phyloP scores from a whole-genome alignment of 1,140 invertebrate species.

The Neoseiulus cucumeris region DNA sequence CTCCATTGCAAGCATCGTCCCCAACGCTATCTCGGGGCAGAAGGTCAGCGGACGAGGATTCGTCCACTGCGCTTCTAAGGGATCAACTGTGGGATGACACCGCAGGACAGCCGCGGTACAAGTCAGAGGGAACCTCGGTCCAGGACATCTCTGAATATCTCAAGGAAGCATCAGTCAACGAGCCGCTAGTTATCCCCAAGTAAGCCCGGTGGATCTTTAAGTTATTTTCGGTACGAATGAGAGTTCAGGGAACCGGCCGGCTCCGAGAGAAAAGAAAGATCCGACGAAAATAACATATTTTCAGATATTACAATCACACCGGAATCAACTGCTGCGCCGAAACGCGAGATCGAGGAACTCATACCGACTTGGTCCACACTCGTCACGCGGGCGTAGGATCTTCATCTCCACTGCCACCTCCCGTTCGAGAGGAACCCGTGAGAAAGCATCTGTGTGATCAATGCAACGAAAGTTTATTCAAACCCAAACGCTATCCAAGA shows the following conservation, averaged over 20 bases:
- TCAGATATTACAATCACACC: not conserved
- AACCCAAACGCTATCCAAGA: not conserved
- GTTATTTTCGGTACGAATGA: too few relatives aligned
- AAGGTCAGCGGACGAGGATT: not conserved
- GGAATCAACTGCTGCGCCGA: slow-evolving; percentile 1
- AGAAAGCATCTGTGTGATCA: slow-evolving; percentile 7
- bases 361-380: slow-evolving; percentile 13
- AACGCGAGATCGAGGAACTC: not conserved
- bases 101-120: not conserved
- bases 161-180: not conserved
- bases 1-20: too few relatives aligned
- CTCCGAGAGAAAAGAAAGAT: too few relatives aligned
- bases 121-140: not conserved
- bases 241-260: too few relatives aligned
- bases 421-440: not conserved
- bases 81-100: not conserved
- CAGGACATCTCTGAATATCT: not conserved
- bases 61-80: not conserved
- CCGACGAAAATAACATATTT: too few relatives aligned
- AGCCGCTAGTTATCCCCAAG: not conserved
- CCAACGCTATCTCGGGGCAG: not conserved
- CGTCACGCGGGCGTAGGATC: not conserved
- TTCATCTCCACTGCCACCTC: not conserved
- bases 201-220: not conserved
- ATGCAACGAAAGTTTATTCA: not conserved